These are phyloP conservation scores for Drosophila sproati DNA, from an alignment of 1,140 invertebrate genomes.

Conservation along the genomic window DNA sequence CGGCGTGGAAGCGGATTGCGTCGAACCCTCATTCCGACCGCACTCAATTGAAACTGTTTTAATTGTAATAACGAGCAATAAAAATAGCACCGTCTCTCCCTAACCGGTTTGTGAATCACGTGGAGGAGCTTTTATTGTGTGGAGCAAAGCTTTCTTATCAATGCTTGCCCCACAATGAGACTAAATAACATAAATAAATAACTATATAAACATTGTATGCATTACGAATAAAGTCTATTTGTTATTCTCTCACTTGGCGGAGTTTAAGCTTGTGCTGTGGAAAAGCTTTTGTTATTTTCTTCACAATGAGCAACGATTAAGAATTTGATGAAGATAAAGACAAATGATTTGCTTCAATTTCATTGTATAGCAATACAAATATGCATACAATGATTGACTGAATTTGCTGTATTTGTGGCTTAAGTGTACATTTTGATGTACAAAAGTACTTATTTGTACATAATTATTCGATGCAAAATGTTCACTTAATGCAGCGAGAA, in stretches of 20 bases:
- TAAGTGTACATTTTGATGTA: too few relatives aligned
- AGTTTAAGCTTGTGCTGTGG: not conserved
- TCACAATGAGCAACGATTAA: not conserved
- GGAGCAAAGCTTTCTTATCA: slow-evolving; percentile 40
- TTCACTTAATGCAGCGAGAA: too few relatives aligned
- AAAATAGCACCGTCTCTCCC: not conserved
- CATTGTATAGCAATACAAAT: not conserved
- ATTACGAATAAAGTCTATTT: not conserved
- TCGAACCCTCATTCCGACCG: slow-evolving; percentile 32
- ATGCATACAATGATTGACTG: too few relatives aligned
- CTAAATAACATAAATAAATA: not conserved
- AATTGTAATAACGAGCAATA: not conserved
- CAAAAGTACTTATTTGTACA: too few relatives aligned
- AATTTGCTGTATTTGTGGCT: too few relatives aligned
- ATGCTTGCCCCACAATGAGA: not conserved
- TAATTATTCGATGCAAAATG: too few relatives aligned
- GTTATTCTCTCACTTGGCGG: not conserved
- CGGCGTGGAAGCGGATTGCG: slow-evolving; percentile 71
- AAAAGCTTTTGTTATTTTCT: not conserved
- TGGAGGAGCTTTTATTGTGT: slow-evolving; percentile 48
- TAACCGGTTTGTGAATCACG: slow-evolving; percentile 52
- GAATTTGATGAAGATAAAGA: too few relatives aligned
- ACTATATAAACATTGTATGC: not conserved
- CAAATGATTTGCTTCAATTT: not conserved
- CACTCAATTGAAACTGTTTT: slow-evolving; percentile 9